A percentile compares a stretch with the other conserved stretches of the same genome.
phyloP scores from a whole-genome alignment of 2,113 vertebrate genomes.

The Rhea pennata region DNA sequence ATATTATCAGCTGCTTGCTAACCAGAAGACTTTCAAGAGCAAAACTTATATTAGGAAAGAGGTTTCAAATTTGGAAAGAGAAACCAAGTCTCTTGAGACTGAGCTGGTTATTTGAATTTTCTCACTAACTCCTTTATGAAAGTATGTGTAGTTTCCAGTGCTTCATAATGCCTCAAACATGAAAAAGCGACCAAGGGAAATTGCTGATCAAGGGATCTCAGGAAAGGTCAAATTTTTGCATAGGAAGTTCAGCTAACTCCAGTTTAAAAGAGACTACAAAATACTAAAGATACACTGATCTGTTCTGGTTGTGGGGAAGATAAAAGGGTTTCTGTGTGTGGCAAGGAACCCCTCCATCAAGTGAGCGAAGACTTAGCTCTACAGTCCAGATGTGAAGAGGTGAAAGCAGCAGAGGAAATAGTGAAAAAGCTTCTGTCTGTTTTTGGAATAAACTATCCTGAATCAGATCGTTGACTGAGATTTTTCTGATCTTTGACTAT shows the following conservation, averaged over 20 bases:
- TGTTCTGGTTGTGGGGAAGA: slow-evolving; percentile 34
- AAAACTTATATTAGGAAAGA: slow-evolving; percentile 30
- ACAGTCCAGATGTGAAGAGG: neutral
- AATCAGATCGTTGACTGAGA: neutral
- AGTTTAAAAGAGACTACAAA: slow-evolving; percentile 15
- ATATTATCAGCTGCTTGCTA: neutral
- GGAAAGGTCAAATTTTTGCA: slow-evolving; percentile 52
- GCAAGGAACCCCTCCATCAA: neutral
- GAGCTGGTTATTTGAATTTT: slow-evolving; percentile 51
- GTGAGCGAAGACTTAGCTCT: neutral
- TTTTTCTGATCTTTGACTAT: neutral
- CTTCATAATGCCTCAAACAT: slow-evolving; percentile 24
- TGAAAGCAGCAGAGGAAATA: neutral
- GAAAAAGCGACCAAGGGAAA: slow-evolving; percentile 21
- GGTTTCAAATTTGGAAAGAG: slow-evolving; percentile 35
- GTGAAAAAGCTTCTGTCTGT: neutral
- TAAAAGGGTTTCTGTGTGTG: neutral
- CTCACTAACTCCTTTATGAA: slow-evolving; percentile 36
- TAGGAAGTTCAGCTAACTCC: slow-evolving; percentile 39
- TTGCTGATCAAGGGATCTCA: slow-evolving; percentile 56
- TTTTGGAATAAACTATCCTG: neutral
- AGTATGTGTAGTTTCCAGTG: slow-evolving; percentile 3
- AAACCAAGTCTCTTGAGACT: neutral
- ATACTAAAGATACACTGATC: neutral
- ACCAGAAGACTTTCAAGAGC: slow-evolving; percentile 27